These are phyloP conservation scores for Cheilosia grossa DNA, from an alignment of 2,888 invertebrate species.

Conservation along the genomic window DNA sequence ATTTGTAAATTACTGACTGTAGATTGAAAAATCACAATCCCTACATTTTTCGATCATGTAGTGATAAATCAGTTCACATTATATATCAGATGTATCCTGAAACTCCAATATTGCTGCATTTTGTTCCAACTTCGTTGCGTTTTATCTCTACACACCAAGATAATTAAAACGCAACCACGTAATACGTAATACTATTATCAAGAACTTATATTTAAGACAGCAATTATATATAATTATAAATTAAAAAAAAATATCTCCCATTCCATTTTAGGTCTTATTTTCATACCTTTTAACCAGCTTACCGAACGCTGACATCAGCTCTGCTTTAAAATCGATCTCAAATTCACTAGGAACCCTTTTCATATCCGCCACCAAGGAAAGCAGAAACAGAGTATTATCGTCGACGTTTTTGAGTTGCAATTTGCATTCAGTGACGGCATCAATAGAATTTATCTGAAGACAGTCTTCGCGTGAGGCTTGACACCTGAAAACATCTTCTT, in stretches of 20 bases:
- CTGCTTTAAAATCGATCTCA: conserved; percentile 6
- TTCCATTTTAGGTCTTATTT: neutral
- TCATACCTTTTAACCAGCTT: conserved; percentile 8
- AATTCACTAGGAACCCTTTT: neutral
- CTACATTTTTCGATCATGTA: too few relatives aligned
- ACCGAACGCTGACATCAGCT: neutral
- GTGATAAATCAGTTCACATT: too few relatives aligned
- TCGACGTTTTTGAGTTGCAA: conserved; percentile 5
- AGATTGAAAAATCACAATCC: too few relatives aligned
- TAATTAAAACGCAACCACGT: neutral
- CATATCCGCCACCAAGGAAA: conserved; percentile 20
- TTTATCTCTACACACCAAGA: neutral
- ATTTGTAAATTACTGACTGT: too few relatives aligned
- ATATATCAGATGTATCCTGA: too few relatives aligned
- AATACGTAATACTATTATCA: neutral
- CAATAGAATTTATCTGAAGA: neutral
- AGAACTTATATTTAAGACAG: neutral
- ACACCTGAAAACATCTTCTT: neutral
- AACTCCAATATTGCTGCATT: too few relatives aligned
- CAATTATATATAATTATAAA: neutral
- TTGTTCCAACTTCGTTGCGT: too few relatives aligned
- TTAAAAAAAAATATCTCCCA: neutral
- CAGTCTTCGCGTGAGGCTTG: neutral
- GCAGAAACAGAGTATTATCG: conserved; percentile 9
- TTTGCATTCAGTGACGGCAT: neutral